Percentiles rank a stretch among this genome's conserved stretches.
Evolutionary conservation across 2,113 vertebrate species (phyloP).

Genomic region (Cryptoleucopteryx plumbea): DNA sequence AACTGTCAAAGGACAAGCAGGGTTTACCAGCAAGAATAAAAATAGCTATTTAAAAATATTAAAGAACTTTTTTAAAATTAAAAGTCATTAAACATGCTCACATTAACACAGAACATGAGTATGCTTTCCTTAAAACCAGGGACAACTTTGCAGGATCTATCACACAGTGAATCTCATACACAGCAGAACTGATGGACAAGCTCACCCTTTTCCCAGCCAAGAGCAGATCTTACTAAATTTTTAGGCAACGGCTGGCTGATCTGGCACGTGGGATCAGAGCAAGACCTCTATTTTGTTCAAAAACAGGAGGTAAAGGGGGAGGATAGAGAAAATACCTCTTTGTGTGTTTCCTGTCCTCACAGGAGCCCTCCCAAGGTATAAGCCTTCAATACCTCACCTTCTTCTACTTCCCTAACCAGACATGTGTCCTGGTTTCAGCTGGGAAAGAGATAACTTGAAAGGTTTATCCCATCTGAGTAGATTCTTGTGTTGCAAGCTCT

Average conservation of each 20-base stretch:
- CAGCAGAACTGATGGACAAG: neutral
- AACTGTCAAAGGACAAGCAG: neutral
- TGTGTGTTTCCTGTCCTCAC: neutral
- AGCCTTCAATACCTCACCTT: neutral
- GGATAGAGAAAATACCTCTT: neutral
- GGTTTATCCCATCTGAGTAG: neutral
- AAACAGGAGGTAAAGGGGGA: neutral
- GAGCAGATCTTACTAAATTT: neutral
- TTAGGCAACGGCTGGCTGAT: neutral
- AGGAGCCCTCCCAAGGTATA: neutral
- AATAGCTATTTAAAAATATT: neutral
- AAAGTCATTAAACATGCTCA: neutral
- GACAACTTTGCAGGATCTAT: neutral
- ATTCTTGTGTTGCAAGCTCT: neutral
- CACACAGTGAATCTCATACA: neutral
- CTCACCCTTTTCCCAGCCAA: neutral
- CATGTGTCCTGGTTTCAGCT: too few relatives aligned
- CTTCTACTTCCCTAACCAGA: neutral
- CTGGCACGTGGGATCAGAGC: fast-evolving
- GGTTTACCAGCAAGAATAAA: neutral
- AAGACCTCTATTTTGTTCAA: neutral
- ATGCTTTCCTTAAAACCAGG: neutral
- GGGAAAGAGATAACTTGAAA: neutral
- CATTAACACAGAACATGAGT: neutral
- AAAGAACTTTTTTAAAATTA: neutral